These are phyloP conservation scores for Acyrthosiphon pisum DNA, from an alignment of 1,140 invertebrate genomes.

Conservation along the genomic window DNA sequence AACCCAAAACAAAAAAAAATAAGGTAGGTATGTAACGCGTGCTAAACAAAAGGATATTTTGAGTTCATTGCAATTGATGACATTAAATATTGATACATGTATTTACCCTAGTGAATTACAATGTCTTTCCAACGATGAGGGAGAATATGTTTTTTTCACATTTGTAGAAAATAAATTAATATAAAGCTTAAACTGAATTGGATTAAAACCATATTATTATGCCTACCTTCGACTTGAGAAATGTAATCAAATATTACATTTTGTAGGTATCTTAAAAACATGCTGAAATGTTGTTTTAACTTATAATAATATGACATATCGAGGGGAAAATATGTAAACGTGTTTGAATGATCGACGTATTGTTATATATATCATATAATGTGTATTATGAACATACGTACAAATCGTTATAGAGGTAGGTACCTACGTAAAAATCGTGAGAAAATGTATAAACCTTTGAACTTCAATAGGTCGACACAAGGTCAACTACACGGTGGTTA, in stretches of 20 bases:
- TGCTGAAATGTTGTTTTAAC: no score
- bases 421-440: neutral
- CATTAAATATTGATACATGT: no score
- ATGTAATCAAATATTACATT: neutral
- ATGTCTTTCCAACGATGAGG: no score
- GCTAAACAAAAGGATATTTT: no score
- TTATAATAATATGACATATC: neutral
- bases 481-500: neutral
- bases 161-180: no score
- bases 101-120: no score
- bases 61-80: no score
- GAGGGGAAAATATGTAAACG: neutral
- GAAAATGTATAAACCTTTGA: neutral
- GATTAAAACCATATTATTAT: neutral
- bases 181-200: neutral
- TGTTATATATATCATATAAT: neutral
- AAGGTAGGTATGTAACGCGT: no score
- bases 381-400: neutral
- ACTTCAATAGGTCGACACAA: neutral
- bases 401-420: neutral
- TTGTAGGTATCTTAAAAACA: neutral
- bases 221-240: neutral
- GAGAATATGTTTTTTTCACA: no score
- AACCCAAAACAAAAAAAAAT: no score
- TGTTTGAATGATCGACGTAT: neutral